A percentile compares a stretch with the other conserved stretches of the same genome.
Conservation (phyloP, 2,797 vertebrate species). For the Trematomus bernacchii region DNA sequence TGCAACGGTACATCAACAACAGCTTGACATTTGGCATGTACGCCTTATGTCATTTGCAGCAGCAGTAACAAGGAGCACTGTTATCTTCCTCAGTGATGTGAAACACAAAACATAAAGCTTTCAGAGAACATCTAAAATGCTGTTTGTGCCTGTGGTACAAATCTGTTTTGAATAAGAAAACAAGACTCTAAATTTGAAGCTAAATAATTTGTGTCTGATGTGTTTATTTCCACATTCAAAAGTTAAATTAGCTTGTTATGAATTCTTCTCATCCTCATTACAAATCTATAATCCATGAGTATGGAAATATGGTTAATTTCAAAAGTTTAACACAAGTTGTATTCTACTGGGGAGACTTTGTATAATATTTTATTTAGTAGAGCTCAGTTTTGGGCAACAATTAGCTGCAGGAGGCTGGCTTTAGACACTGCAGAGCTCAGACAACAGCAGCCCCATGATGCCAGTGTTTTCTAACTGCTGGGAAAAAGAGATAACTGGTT, state of each 20-base stretch:
- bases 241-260: not conserved
- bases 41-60: conserved; percentile 37
- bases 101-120: not conserved
- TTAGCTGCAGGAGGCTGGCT: conserved; percentile 1
- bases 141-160: not conserved
- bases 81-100: not conserved
- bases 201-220: too few relatives aligned
- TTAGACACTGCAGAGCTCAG: conserved; percentile 5
- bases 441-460: not conserved
- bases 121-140: not conserved
- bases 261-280: not conserved
- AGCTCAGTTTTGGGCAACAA: not conserved
- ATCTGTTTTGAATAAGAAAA: not conserved
- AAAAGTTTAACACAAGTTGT: not conserved
- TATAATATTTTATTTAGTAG: conserved; percentile 1
- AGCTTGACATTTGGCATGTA: conserved; percentile 47
- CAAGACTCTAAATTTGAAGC: not conserved
- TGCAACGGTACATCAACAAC: conserved; percentile 43
- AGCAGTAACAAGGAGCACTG: conserved; percentile 16
- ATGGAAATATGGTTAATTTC: not conserved
- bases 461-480: not conserved
- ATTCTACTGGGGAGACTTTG: not conserved
- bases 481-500: too few relatives aligned
- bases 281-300: too few relatives aligned
- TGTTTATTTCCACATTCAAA: not conserved